A percentile compares a stretch with the other conserved stretches of the same genome.
Conservation (phyloP, 2,113 vertebrate species). For the Pandion haliaetus region DNA sequence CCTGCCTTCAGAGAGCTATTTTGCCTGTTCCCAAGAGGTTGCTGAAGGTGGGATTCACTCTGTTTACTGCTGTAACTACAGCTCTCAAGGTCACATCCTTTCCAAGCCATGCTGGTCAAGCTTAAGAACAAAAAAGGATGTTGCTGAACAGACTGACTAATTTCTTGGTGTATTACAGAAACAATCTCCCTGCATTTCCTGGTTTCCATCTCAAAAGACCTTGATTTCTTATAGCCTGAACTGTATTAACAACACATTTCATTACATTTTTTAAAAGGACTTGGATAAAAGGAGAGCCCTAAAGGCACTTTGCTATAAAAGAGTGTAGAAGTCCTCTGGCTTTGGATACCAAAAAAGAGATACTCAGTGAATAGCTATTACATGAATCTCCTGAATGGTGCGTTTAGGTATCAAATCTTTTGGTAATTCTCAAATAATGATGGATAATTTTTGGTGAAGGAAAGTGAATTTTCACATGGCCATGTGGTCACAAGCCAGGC, state of each 20-base stretch:
- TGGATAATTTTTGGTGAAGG: background rate
- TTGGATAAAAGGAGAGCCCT: background rate
- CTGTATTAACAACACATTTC: background rate
- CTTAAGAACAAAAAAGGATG: background rate
- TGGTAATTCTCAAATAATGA: fast-evolving
- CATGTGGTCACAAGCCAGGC: background rate
- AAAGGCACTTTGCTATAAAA: background rate
- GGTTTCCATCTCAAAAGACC: background rate
- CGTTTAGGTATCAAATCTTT: background rate
- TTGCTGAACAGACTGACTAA: background rate
- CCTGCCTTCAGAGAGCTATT: background rate
- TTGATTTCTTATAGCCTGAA: background rate
- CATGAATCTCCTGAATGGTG: background rate
- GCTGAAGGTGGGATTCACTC: background rate
- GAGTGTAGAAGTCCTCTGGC: background rate
- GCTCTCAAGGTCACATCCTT: background rate
- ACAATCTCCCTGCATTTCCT: background rate
- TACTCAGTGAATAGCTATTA: background rate
- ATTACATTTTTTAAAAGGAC: background rate
- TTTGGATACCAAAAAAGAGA: background rate
- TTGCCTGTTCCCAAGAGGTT: background rate
- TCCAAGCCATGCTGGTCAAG: background rate
- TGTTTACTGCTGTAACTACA: background rate
- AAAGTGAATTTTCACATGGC: background rate
- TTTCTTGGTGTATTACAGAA: background rate